Conservation (phyloP, 2,113 vertebrate genomes). For the Cottus gobio region DNA sequence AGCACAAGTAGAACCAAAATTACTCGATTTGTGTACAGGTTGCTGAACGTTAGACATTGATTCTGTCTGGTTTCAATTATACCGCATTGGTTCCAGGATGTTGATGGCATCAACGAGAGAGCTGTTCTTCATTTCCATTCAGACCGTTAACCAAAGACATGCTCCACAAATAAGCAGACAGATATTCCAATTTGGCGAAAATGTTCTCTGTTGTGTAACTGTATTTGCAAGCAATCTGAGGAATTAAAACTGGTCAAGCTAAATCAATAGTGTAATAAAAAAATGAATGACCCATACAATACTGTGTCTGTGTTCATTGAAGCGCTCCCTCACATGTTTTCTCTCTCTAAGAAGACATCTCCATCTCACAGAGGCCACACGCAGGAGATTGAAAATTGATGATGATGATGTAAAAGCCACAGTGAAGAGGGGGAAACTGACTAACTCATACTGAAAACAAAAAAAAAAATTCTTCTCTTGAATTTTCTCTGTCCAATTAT, state of each 20-base stretch:
- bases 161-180: slow-evolving; percentile 69
- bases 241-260: slow-evolving; percentile 77
- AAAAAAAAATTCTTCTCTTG: slow-evolving; percentile 8
- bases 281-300: slow-evolving; percentile 83
- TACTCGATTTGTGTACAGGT: slow-evolving; percentile 62
- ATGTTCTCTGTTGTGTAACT: slow-evolving; percentile 77
- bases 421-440: slow-evolving; percentile 35
- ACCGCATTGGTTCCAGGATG: slow-evolving; percentile 51
- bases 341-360: background rate
- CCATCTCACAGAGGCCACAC: background rate
- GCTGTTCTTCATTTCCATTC: slow-evolving; percentile 73
- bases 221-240: slow-evolving; percentile 78
- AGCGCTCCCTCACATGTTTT: background rate
- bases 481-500: slow-evolving; percentile 33
- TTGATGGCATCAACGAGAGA: slow-evolving; percentile 51
- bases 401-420: slow-evolving; percentile 42
- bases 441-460: slow-evolving; percentile 48
- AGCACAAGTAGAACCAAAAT: slow-evolving; percentile 80
- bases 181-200: slow-evolving; percentile 74
- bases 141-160: slow-evolving; percentile 79
- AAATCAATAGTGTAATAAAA: slow-evolving; percentile 82
- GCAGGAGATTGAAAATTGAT: background rate
- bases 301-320: slow-evolving; percentile 41
- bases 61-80: slow-evolving; percentile 54
- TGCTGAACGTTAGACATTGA: slow-evolving; percentile 52